These are phyloP conservation scores for Drosophila biarmipes DNA, from an alignment of 1,140 invertebrate species.

Conservation along the genomic window DNA sequence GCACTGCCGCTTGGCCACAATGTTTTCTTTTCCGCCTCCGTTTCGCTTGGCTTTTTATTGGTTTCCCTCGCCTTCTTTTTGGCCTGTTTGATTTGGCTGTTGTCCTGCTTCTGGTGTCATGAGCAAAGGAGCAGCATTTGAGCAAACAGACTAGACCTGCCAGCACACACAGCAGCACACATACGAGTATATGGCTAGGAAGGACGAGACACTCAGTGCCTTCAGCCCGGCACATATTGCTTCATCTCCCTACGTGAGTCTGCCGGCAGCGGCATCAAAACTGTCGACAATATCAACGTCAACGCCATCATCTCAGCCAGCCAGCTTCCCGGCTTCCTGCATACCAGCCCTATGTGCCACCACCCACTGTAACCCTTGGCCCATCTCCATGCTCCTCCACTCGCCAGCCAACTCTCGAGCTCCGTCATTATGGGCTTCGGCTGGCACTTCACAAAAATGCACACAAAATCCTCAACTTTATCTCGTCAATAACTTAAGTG, in stretches of 20 bases:
- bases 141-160: constrained; percentile 80
- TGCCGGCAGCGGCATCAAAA: constrained; percentile 42
- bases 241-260: constrained; percentile 49
- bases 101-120: constrained; percentile 71
- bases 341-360: constrained; percentile 3
- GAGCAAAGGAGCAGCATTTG: constrained; percentile 79
- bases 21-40: constrained; percentile 77
- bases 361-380: neutral
- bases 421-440: constrained; percentile 73
- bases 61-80: constrained; percentile 54
- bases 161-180: constrained; percentile 34
- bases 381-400: constrained; percentile 33
- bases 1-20: constrained; percentile 74
- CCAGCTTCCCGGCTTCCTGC: constrained; percentile 21
- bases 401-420: constrained; percentile 17
- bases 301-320: constrained; percentile 38
- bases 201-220: constrained; percentile 20
- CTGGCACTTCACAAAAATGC: constrained; percentile 80
- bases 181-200: neutral
- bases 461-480: constrained; percentile 83
- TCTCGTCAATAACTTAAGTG: constrained; percentile 80
- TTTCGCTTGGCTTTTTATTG: constrained; percentile 74
- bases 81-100: constrained; percentile 47
- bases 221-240: constrained; percentile 43
- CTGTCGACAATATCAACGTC: constrained; percentile 50